Evolutionary conservation across 2,113 vertebrate species (phyloP).

Genomic region (Neodon shergylaensis): DNA sequence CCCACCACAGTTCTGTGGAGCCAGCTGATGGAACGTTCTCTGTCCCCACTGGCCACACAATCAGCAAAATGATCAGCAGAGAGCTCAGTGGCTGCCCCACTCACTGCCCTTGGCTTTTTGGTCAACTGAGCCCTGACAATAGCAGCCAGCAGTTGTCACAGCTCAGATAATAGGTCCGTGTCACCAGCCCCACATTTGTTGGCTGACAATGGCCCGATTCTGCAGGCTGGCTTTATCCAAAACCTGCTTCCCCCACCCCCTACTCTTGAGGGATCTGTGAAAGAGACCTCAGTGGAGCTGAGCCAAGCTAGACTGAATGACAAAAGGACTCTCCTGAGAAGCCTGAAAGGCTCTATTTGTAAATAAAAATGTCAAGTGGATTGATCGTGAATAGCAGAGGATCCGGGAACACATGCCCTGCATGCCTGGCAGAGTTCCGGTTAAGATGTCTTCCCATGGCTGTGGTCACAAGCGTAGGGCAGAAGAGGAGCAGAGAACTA

Average conservation of each 20-base stretch:
- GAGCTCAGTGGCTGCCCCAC: not conserved
- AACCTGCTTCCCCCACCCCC: not conserved
- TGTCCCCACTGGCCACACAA: not conserved
- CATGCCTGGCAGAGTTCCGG: not conserved
- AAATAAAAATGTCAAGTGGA: not conserved
- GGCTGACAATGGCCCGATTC: constrained; percentile 37
- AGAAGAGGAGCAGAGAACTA: not conserved
- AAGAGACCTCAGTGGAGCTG: not conserved
- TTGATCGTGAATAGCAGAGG: not conserved
- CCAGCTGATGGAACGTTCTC: constrained; percentile 51
- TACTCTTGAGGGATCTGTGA: not conserved
- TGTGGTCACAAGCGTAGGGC: not conserved
- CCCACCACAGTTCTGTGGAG: not conserved
- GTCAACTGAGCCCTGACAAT: constrained; percentile 66
- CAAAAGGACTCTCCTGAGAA: not conserved
- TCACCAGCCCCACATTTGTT: constrained; percentile 38
- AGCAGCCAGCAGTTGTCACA: not conserved
- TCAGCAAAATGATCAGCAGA: constrained; percentile 62
- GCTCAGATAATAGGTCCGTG: constrained; percentile 51
- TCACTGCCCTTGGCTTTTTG: constrained; percentile 47
- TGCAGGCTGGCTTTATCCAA: constrained; percentile 38
- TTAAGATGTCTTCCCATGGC: not conserved
- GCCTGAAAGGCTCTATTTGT: not conserved
- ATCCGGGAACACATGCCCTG: rapidly evolving
- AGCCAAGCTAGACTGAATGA: not conserved